Evolutionary conservation across 2,113 vertebrate species (phyloP).

Genomic region (Megaceryle maxima): DNA sequence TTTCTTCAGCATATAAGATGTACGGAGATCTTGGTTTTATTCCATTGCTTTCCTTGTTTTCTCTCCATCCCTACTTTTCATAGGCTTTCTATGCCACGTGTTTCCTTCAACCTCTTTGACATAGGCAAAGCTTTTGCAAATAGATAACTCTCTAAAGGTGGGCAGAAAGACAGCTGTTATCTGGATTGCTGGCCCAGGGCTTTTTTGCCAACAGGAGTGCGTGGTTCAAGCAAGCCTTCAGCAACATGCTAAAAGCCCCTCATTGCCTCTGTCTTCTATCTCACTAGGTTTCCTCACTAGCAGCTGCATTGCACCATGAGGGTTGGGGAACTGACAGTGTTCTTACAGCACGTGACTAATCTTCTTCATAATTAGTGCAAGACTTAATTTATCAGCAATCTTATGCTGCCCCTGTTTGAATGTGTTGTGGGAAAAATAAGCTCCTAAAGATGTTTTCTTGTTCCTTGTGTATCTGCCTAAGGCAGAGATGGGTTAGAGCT

Average conservation of each 20-base stretch:
- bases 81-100: conserved; percentile 11
- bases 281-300: not conserved
- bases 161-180: not conserved
- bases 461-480: not conserved
- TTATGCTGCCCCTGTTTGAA: not conserved
- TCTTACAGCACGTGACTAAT: not conserved
- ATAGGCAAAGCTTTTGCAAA: not conserved
- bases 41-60: conserved; percentile 49
- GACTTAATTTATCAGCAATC: not conserved
- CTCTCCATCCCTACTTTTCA: not conserved
- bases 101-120: conserved; percentile 14
- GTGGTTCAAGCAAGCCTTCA: not conserved
- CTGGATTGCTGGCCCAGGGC: not conserved
- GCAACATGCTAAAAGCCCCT: not conserved
- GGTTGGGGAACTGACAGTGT: not conserved
- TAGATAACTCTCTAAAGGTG: not conserved
- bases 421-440: not conserved
- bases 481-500: not conserved
- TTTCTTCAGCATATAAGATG: conserved; percentile 54
- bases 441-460: not conserved
- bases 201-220: not conserved
- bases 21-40: conserved; percentile 36
- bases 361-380: not conserved
- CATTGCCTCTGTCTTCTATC: not conserved
- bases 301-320: not conserved